These are phyloP conservation scores for Xestoiulus laeticollis DNA, from an alignment of 2,888 invertebrate species.

Conservation along the genomic window DNA sequence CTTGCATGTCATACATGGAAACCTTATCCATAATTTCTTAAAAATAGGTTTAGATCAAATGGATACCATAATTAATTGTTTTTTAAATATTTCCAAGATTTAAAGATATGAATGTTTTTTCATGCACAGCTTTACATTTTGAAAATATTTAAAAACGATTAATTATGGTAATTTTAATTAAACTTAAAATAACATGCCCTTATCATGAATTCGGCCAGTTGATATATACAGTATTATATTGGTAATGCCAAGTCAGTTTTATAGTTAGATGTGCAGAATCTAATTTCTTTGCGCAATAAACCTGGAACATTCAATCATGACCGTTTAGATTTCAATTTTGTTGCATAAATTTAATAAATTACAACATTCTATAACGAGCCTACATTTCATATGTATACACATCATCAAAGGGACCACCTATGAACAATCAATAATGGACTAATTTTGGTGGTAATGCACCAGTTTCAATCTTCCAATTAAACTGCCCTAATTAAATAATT, in stretches of 20 bases:
- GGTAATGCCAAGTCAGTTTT: too few species aligned
- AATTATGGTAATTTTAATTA: too few species aligned
- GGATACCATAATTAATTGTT: neutral
- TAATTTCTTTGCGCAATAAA: too few species aligned
- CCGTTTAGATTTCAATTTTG: neutral
- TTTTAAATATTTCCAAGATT: neutral
- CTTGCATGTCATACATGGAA: neutral
- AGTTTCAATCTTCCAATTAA: neutral
- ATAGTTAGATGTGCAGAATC: too few species aligned
- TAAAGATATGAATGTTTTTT: neutral
- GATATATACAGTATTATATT: too few species aligned
- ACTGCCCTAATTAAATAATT: neutral
- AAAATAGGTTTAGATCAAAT: neutral
- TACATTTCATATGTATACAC: neutral
- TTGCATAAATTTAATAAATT: constrained; percentile 15
- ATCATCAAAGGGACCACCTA: neutral
- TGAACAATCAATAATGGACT: neutral
- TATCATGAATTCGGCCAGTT: too few species aligned
- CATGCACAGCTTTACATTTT: too few species aligned
- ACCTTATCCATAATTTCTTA: neutral
- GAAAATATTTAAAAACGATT: neutral
- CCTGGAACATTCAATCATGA: too few species aligned
- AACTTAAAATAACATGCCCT: too few species aligned
- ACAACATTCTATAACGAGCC: neutral
- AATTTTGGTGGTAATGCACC: neutral